Percentiles rank a stretch among this genome's conserved stretches.
Conservation (phyloP, 2,888 invertebrate genomes). For the Ceramica pisi region DNA sequence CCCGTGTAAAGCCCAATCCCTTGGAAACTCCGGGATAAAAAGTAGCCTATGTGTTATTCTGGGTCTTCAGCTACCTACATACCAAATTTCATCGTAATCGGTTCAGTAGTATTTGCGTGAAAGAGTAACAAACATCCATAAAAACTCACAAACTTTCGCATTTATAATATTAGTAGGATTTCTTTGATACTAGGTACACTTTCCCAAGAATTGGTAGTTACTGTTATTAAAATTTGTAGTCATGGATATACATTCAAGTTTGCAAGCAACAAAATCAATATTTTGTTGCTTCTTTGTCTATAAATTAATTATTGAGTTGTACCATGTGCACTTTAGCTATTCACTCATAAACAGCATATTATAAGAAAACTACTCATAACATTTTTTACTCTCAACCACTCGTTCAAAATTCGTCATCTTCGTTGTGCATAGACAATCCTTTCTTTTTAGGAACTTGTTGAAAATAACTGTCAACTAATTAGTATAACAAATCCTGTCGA, state of each 20-base stretch:
- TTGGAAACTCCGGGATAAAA: no score
- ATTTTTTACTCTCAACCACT: neutral
- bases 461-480: constrained; percentile 61
- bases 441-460: constrained; percentile 6
- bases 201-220: neutral
- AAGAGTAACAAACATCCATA: no score
- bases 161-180: no score
- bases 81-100: no score
- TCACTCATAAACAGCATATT: neutral
- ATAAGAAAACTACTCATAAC: neutral
- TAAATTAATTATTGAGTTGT: neutral
- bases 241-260: neutral
- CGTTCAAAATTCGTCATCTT: constrained; percentile 5
- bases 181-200: neutral
- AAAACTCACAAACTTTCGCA: no score
- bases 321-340: neutral
- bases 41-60: no score
- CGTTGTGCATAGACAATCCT: neutral
- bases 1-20: no score
- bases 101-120: no score
- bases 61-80: no score
- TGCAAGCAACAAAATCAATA: no score
- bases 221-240: neutral
- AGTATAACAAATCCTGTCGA: constrained; percentile 67
- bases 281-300: neutral